Base-by-base conservation (phyloP, 2,113 vertebrate species). In the Thalassarche chlororhynchos region DNA sequence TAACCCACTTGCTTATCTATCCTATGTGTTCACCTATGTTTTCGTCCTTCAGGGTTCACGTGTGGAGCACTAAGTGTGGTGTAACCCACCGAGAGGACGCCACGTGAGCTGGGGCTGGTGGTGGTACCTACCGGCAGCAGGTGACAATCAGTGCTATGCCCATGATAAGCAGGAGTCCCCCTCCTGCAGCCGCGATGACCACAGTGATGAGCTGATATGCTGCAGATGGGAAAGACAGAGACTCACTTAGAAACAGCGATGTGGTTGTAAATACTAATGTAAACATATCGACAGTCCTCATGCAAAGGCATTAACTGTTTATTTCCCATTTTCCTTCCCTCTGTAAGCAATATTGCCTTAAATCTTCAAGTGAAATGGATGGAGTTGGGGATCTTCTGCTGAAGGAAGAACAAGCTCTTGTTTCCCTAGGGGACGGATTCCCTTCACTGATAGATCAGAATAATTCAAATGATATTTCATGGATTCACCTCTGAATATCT, bases 121-220 rank as follows among this genome's bases (percentile, higher is more conserved):
- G 52, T 1, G 8, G 78, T 80, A 97, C 99, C 96, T 98, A 99
- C 99, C 99, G 99, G 98, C 99, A 99, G 94, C 99, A 99, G 62
- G 99, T 99, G 64, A 99, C 98, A 21, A 99, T 99, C 40, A 99
- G 98, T 2, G 99, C 99, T 1, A 99, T 97, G 93, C 99, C 97
- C 58, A 99, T 98, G 66, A 99, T 98, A 21, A 99, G 99, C 60
- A 99, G 98, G 79, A 99, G 97, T n/a, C 98, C 99, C 5, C 99
- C 99, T 95, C 99, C 99, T 21, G 99, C 99, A 28, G 99, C 99
- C 1, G 99, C 99, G 6, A 99, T 99, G 91, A 99, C 99, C 69
- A 99, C 99, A 0, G 99, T 99, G 96, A 99, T 99, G 44, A 99
- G 99, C 96, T 99, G 99, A 92, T 99, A 99, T 8, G 99, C 99